phyloP scores from a whole-genome alignment of 2,797 vertebrate genomes.

The Mus minutoides region DNA sequence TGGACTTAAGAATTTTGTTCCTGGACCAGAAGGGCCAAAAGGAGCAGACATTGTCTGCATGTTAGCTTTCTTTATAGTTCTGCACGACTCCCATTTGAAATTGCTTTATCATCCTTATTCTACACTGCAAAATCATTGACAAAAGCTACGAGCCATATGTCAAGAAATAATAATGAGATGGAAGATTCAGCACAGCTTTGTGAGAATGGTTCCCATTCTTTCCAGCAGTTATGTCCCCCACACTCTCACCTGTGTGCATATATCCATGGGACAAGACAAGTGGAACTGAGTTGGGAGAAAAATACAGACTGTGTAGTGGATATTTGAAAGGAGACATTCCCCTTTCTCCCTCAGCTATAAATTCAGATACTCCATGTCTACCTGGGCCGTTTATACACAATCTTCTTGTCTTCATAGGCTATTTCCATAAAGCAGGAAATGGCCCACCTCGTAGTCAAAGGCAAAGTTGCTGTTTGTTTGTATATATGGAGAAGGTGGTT shows the following conservation, averaged over 20 bases:
- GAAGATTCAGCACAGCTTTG: slow-evolving; percentile 43
- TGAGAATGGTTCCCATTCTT: neutral
- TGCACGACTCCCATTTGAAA: slow-evolving; percentile 67
- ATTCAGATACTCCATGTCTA: neutral
- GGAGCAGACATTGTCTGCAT: slow-evolving; percentile 9
- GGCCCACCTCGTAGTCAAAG: slow-evolving; percentile 20
- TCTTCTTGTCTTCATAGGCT: slow-evolving; percentile 61
- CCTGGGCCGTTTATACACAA: slow-evolving; percentile 51
- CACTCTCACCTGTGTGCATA: neutral
- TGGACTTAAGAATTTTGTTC: slow-evolving; percentile 62
- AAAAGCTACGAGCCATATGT: neutral
- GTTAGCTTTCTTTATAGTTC: slow-evolving; percentile 64
- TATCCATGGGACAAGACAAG: neutral
- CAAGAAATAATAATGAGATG: slow-evolving; percentile 42
- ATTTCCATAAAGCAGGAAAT: slow-evolving; percentile 69
- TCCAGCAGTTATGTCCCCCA: neutral
- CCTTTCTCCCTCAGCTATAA: slow-evolving; percentile 27
- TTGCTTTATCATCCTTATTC: slow-evolving; percentile 71
- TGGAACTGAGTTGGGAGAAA: neutral
- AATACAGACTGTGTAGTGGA: neutral
- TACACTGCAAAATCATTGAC: slow-evolving; percentile 31
- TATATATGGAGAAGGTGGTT: slow-evolving; percentile 76
- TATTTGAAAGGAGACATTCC: neutral
- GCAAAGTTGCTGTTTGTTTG: slow-evolving; percentile 82
- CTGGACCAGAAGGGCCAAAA: neutral